Conservation (phyloP, 2,797 vertebrate genomes). For the Pangasius krempfi region DNA sequence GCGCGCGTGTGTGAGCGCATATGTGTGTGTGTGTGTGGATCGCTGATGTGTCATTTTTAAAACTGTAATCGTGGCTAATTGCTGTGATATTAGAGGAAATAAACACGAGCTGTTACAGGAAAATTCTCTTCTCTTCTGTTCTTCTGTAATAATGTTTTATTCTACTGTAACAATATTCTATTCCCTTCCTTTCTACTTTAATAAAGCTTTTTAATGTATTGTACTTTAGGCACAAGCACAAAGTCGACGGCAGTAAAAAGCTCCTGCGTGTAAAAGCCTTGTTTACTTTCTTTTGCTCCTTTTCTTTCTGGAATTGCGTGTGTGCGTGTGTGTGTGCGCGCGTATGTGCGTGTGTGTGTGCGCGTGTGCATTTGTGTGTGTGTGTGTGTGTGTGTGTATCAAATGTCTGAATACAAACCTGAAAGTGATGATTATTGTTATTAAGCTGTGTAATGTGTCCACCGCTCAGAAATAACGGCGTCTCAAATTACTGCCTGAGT, state of each 20-base stretch:
- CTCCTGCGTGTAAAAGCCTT: background rate
- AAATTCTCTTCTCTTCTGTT: background rate
- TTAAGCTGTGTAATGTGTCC: slow-evolving; percentile 10
- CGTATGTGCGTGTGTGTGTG: background rate
- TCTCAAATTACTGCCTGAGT: background rate
- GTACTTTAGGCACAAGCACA: background rate
- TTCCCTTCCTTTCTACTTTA: background rate
- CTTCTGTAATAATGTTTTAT: no score
- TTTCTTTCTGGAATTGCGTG: background rate
- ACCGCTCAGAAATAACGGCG: background rate
- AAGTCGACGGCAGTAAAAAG: background rate
- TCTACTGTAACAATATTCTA: no score
- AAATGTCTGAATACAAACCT: background rate
- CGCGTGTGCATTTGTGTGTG: background rate
- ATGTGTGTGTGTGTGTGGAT: background rate
- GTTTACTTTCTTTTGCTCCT: background rate
- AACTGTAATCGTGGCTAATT: background rate
- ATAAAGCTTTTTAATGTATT: background rate
- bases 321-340: background rate
- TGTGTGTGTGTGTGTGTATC: background rate
- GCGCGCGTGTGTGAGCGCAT: background rate
- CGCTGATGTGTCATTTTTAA: background rate
- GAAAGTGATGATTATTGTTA: background rate
- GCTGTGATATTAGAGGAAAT: no score
- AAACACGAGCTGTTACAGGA: background rate